Percentiles rank a stretch among this genome's conserved stretches.
Evolutionary conservation across 2,113 vertebrate genomes (phyloP).

Genomic region (Periophthalmodon schlosseri): DNA sequence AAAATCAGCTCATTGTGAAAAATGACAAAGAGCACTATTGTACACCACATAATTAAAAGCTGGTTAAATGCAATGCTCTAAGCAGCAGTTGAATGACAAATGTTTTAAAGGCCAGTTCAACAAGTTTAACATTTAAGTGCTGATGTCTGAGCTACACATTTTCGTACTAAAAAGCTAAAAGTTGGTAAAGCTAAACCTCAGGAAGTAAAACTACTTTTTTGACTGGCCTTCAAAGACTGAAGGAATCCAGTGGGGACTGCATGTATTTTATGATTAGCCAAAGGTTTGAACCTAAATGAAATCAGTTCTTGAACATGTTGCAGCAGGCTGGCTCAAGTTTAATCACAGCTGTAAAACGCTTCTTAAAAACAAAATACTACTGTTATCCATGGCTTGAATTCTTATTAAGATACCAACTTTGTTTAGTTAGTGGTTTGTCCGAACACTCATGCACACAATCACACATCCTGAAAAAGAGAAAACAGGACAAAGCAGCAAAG

Average conservation of each 20-base stretch:
- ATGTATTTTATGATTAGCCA: background rate
- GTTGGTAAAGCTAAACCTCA: background rate
- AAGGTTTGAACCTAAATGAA: background rate
- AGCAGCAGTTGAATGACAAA: constrained; percentile 32
- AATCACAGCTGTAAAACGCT: background rate
- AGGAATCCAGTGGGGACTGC: background rate
- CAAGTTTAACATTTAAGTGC: constrained; percentile 13
- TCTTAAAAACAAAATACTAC: background rate
- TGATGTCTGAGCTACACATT: background rate
- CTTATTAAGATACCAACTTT: constrained; percentile 15
- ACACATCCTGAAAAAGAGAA: constrained; percentile 29
- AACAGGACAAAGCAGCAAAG: constrained; percentile 49
- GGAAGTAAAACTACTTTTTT: background rate
- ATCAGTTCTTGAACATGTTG: background rate
- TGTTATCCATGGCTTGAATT: constrained; percentile 61
- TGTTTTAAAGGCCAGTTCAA: constrained; percentile 27
- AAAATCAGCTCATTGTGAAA: background rate
- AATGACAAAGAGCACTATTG: background rate
- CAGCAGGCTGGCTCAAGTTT: background rate
- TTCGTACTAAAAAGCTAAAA: too few relatives aligned
- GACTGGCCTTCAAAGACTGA: background rate
- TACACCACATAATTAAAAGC: background rate
- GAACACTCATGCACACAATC: constrained; percentile 17
- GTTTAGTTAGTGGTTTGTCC: constrained; percentile 9
- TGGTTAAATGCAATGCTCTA: background rate